These are phyloP conservation scores for Phylloscopus whistleri DNA, from an alignment of 2,113 vertebrate genomes.

Conservation along the genomic window DNA sequence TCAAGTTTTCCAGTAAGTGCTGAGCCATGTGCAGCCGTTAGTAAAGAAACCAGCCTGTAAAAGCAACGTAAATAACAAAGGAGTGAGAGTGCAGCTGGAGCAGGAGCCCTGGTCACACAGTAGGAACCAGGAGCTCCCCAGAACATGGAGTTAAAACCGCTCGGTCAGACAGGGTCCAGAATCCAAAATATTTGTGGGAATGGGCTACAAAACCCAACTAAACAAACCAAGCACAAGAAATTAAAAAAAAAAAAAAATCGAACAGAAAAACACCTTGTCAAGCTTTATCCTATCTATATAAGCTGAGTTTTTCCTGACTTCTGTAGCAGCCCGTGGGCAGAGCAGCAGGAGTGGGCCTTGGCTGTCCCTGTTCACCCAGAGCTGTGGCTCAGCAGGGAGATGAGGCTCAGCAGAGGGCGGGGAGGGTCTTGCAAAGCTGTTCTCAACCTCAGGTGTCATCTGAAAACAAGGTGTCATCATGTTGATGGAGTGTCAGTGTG, in stretches of 20 bases:
- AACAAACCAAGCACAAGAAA: neutral
- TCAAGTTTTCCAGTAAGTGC: constrained; percentile 36
- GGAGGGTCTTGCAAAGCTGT: neutral
- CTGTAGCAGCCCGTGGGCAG: neutral
- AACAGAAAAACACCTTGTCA: neutral
- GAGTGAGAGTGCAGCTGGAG: neutral
- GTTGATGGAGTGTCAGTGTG: neutral
- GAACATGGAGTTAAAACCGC: neutral
- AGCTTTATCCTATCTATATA: neutral
- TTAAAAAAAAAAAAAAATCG: too few relatives aligned
- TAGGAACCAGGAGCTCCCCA: neutral
- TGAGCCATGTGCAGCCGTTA: constrained; percentile 1
- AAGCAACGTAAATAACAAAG: neutral
- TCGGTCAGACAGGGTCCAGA: neutral
- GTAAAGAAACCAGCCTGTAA: constrained; percentile 4
- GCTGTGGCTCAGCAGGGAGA: neutral
- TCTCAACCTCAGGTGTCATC: neutral
- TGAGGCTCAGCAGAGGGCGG: fast-evolving
- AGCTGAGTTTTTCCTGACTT: neutral
- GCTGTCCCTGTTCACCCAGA: neutral
- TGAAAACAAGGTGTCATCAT: neutral
- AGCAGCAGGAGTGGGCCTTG: neutral
- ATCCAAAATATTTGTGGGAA: neutral
- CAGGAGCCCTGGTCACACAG: neutral
- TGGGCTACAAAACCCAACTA: neutral